Base-by-base conservation (phyloP, 1,140 invertebrate species). In the Lutraria rhynchaena region DNA sequence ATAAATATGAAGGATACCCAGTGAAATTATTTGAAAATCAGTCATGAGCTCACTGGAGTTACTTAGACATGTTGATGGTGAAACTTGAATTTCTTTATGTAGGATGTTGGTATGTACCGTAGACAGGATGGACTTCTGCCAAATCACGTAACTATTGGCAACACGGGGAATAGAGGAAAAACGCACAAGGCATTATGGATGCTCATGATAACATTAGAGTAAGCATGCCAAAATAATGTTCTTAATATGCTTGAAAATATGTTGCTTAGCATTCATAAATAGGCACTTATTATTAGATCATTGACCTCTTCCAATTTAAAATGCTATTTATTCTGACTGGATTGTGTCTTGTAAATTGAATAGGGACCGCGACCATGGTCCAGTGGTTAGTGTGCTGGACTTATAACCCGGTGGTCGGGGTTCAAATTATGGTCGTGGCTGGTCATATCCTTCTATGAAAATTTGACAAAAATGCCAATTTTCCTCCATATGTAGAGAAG, bases 81-180 rank as follows among this genome's bases (percentile, higher is more conserved):
- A n/a, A n/a, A n/a, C n/a, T n/a, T n/a, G n/a, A n/a, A n/a, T n/a
- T n/a, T n/a, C n/a, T n/a, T 61, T 61, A 13, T 65, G 1, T 44
- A 65, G 61, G 35, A 44, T 65, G 61, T 65, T 65, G 61, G 61
- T 29, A 65, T 65, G 61, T 41, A 44, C 37, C 4, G 37, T 22
- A 24, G 61, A 15, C 41, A 65, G 46, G 61, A 44, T 41, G 61
- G 22, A 19, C 46, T 65, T 22, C 27, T 65, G 35, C 61, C 61
- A 24, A 35, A 44, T 1, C 61, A 65, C n/a, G n/a, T 2, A 41
- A 44, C n/a, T 44, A 41, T 44, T 65, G 61, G 61, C 35, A 65
- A n/a, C 17, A n/a, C 19, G 5, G 1, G 3, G 61, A 1, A 2
- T 7, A 41, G 27, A 19, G 61, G 41, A 35, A 65, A 35, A 17